Evolutionary conservation across 2,888 invertebrate genomes (phyloP), one percentile per base, ranked within the genome.

Genomic region (Bedellia somnulentella): DNA sequence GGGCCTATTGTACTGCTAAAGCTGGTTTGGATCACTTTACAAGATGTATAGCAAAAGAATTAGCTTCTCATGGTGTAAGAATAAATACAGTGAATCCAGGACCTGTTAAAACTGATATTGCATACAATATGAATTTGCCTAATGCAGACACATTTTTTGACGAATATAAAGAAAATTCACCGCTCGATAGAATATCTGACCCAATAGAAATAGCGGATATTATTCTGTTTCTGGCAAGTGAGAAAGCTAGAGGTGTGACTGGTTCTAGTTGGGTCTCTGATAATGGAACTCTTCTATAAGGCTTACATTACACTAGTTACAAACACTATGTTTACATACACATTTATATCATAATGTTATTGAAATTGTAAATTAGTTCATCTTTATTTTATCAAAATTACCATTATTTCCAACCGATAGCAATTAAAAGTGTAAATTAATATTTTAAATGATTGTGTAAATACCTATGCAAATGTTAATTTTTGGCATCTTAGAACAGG

Each of bases 21-120:
- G 27, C 43, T 10, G 45, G 34, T 17, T 15, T 27, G 11, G 35
- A 37, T 25, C 34, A 35, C 26, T 35, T 32, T 28, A 27, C 35
- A 26, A 31, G 28, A 27, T 30, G 31, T 28, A 33, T 34, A 30
- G 32, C 35, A 27, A 3, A 4, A 5, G 27, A 15, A 15, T n/a
- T 27, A 10, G 27, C 15, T 10, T 12, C 27, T 4, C n/a, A 27
- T 11, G 27, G 27, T 5, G 10, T 27, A n/a, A n/a, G 27, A 15
- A 16, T 27, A 3, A 27, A 27, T 10, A 10, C 10, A 11, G 27
- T 27, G 3, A 27, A 16, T 11, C 27, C 27, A 10, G 27, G 27
- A 17, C 16, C 27, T 4, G 27, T 27, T 3, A 27, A 27, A n/a
- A 27, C 27, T 4, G 16, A 27, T 10, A 10, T 27, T 11, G 4